Percentiles rank a stretch among this genome's conserved stretches.
phyloP scores from a whole-genome alignment of 2,888 invertebrate species.

The Toxonevra muliebris region DNA sequence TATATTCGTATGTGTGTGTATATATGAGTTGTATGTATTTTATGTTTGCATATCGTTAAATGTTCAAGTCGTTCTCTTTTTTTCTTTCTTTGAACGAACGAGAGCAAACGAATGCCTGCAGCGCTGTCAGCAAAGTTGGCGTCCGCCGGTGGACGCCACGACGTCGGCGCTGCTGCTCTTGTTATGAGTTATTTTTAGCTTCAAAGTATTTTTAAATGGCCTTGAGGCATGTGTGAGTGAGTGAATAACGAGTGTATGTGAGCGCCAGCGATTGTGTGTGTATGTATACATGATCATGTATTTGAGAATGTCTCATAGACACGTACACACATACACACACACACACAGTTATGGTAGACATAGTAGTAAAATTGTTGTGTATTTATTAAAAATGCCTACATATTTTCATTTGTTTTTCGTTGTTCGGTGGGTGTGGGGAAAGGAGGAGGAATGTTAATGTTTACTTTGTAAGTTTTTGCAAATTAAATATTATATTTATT shows the following conservation, averaged over 20 bases:
- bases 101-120: conserved; percentile 24
- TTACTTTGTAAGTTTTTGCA: no score
- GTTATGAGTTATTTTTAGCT: conserved; percentile 46
- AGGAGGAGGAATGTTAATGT: no score
- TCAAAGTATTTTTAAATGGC: conserved; percentile 49
- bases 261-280: neutral
- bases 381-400: no score
- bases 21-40: no score
- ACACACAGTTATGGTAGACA: neutral
- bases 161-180: conserved; percentile 25
- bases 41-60: conserved; percentile 3
- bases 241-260: conserved; percentile 16
- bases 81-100: conserved; percentile 8
- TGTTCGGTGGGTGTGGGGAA: no score
- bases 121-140: conserved; percentile 18
- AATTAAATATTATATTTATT: no score
- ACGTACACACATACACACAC: conserved; percentile 8
- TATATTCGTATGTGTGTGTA: no score
- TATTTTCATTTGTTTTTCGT: no score
- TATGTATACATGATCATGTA: neutral
- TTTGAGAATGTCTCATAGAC: conserved; percentile 1
- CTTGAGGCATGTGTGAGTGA: conserved; percentile 44
- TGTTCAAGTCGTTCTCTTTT: conserved; percentile 5
- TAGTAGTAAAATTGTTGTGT: no score
- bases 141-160: conserved; percentile 24